Base-by-base conservation (phyloP, 2,888 invertebrate genomes). In the Geotrupes spiniger region DNA sequence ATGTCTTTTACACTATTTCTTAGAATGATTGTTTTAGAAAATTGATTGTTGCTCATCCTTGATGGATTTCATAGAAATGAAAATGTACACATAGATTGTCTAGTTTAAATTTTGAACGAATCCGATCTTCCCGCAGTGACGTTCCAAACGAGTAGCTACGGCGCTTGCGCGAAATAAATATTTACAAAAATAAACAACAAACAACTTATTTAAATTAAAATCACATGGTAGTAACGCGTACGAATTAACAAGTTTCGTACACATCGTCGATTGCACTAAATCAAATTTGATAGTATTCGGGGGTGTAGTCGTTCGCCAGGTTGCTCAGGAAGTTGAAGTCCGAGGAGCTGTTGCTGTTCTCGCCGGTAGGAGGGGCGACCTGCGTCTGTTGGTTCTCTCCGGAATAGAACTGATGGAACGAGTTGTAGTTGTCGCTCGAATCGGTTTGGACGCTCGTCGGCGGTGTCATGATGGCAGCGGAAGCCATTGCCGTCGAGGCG, bases 281-380 rank as follows among this genome's bases (percentile, higher is more conserved):
- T 72, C 83, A 83, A 70, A 84, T 79, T 71, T 84, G 83, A 69
- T 93, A 93, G 72, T 93, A 93, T 73, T 94, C 93, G 5, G 92
- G 92, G 12, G 89, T 90, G 71, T 92, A 93, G 71, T 93, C 93
- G 71, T 92, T 93, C 55, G 92, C 91, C 66, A 93, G 78, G 71
- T 90, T 93, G 74, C 92, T 91, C 54, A 94, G 80, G 72, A 94
- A 94, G 73, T 93, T 93, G 74, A 93, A 93, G 74, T 93, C 93
- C 21, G 92, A 91, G n/a, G 92, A 92, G 69, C 89, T 90, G 71
- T 91, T 92, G 62, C 89, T 90, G 74, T 90, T 90, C 63, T 91
- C 90, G 39, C 86, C 83, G 14, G 81, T 71, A 29, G 74, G 67
- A 29, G 74, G 68, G 31, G 71, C 63, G 56, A 65, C 53, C 44